Percentiles rank a stretch among this genome's conserved stretches.
Evolutionary conservation across 2,888 invertebrate genomes (phyloP).

Genomic region (Macropis europaea): DNA sequence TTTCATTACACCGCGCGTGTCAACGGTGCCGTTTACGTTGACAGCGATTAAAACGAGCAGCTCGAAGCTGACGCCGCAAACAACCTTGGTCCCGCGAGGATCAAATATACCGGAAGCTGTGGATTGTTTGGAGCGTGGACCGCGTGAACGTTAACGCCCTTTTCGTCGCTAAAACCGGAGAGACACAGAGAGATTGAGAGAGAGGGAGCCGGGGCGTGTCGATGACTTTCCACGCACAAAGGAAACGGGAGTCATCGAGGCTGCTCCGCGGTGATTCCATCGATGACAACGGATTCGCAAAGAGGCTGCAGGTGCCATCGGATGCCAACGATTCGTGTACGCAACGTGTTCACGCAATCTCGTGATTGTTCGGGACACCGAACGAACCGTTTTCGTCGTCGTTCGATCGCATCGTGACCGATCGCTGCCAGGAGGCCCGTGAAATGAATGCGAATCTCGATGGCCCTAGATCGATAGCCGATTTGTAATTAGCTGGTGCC

Average conservation of each 20-base stretch:
- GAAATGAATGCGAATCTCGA: conserved; percentile 41
- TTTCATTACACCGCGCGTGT: background rate
- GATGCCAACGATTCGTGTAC: conserved; percentile 3
- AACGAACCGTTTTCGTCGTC: background rate
- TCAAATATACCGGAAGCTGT: conserved; percentile 15
- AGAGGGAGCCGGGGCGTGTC: no score
- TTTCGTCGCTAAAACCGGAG: conserved; percentile 2
- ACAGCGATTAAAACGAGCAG: background rate
- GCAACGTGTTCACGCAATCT: background rate
- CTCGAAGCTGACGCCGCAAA: background rate
- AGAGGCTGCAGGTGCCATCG: conserved; percentile 2
- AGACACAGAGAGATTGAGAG: no score
- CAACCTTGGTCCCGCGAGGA: conserved; percentile 15
- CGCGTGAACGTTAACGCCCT: background rate
- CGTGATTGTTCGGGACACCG: background rate
- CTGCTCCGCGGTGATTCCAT: conserved; percentile 33
- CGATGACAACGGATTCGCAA: conserved; percentile 22
- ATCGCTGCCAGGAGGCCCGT: conserved; percentile 8
- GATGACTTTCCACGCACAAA: conserved; percentile 43
- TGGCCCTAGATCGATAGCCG: conserved; percentile 40
- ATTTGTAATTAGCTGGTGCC: conserved; percentile 43
- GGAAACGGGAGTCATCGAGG: conserved; percentile 46
- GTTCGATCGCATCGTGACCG: conserved; percentile 17
- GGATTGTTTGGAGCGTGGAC: background rate
- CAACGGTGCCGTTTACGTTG: conserved; percentile 11